Base-by-base conservation (phyloP, 2,888 invertebrate species). In the Scaptodrosophila latifasciaeformis region DNA sequence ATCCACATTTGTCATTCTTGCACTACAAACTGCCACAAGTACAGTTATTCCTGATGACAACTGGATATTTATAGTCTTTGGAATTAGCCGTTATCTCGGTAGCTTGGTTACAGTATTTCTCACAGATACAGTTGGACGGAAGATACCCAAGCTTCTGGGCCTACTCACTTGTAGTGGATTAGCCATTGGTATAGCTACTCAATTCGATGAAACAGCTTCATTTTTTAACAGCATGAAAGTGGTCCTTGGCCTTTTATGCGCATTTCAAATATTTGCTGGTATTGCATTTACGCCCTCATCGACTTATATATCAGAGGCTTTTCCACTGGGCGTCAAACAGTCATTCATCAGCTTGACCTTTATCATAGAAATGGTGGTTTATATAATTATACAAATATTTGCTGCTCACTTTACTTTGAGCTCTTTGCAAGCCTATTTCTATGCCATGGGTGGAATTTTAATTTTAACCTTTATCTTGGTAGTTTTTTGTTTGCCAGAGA, bases 401-500 rank as follows among this genome's bases (percentile, higher is more conserved):
- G 6, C 12, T 1, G 4, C 2, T 5, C 12, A 31, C 12, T 3
- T 31, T 12, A 18, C 4, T 10, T 18, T 30, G 7, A 13, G 18
- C n/a, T n/a, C n/a, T n/a, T n/a, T n/a, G n/a, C n/a, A n/a, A n/a
- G n/a, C n/a, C n/a, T 82, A 66, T 54, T 61, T 67, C 15, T 65
- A 64, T 30, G 34, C 52, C 2, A 34, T 72, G n/a, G 82, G 72
- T 2, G 54, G 37, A 2, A n/a, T 77, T 1, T 70, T 60, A 2
- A 1, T 64, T 0, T 5, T 44, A 0, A 67, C 63, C 19, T 60
- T 59, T n/a, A 0, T 65, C 0, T 0, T 78, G 0, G 58, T 58
- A 4, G 45, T 74, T 17, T 21, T 59, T 4, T 34, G 44, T 2
- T 49, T 83, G 50, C 85, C 84, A 2, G 85, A 85, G 61, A 85